Evolutionary conservation across 2,797 vertebrate species (phyloP), one percentile per base, ranked within the genome.

Genomic region (Pagetopsis macropterus): DNA sequence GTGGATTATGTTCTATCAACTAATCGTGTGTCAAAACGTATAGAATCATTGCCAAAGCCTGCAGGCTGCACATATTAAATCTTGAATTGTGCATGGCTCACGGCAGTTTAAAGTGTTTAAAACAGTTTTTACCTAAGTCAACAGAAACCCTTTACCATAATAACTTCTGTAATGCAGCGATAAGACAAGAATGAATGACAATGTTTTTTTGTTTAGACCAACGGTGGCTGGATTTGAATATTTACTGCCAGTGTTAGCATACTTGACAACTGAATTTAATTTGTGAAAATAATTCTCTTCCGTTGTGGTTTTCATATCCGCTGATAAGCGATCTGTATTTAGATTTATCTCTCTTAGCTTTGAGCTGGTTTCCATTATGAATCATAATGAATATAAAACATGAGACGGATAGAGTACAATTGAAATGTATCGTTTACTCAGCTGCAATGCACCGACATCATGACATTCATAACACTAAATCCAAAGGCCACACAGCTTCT

Each of bases 11-110:
- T n/a, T 19, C 78, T 81, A 78, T 76, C 80, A 84, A 56, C 76
- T 88, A 88, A 90, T 80, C 78, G 72, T 75, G 48, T 83, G 82
- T 87, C 84, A 91, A 75, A 76, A 72, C 60, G 54, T 63, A 44
- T 51, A 75, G 60, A 70, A 79, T 75, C 23, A 5, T 65, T 48
- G 60, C 59, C 2, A 7, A 41, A 70, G 62, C 9, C 76, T 64
- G 59, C 65, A 63, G 16, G 64, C 70, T 70, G 55, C 17, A 72
- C 56, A 19, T 59, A 67, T 65, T 60, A 43, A 44, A 9, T 75
- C 45, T 23, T 23, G 23, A 23, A 23, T 52, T 69, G 55, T 68
- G 46, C 64, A 56, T 65, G 45, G 44, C 56, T 75, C 45, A 19
- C 41, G 54, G 49, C 45, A 73, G 23, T 56, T 8, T 12, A 23